These are phyloP conservation scores for Eublepharis macularius DNA, from an alignment of 2,113 vertebrate genomes.

Conservation along the genomic window DNA sequence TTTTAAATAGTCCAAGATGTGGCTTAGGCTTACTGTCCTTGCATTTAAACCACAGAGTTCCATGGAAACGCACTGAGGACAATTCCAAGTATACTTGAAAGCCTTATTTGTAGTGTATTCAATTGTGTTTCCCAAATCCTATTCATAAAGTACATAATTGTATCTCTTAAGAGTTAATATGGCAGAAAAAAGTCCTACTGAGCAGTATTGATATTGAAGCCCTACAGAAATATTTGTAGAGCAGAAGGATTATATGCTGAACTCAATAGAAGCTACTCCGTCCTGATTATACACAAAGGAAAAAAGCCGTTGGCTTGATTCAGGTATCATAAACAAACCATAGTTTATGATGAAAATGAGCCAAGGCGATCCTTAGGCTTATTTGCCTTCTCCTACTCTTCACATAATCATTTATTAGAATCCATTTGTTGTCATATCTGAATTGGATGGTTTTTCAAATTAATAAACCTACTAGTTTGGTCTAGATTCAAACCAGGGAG, in stretches of 20 bases:
- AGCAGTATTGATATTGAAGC: constrained; percentile 4
- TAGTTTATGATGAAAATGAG: no score
- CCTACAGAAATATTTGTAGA: neutral
- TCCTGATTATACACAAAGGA: neutral
- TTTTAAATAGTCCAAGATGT: no score
- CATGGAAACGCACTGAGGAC: neutral
- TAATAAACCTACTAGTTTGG: no score
- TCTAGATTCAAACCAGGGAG: no score
- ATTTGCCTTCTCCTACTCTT: no score
- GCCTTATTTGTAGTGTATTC: neutral
- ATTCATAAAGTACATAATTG: neutral
- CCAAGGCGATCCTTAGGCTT: no score
- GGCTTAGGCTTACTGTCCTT: neutral
- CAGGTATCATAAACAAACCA: no score
- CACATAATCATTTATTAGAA: no score
- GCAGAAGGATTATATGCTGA: neutral
- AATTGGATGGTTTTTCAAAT: no score
- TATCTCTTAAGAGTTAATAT: neutral
- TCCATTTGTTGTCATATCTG: no score
- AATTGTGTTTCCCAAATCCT: no score
- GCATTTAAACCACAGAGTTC: neutral
- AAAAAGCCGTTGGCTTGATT: no score
- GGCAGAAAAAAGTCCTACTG: constrained; percentile 8
- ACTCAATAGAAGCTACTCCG: neutral
- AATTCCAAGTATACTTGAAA: constrained; percentile 25